Percentiles rank a stretch among this genome's conserved stretches.
Conservation (phyloP, 2,888 invertebrate species). For the Cephus runcator region DNA sequence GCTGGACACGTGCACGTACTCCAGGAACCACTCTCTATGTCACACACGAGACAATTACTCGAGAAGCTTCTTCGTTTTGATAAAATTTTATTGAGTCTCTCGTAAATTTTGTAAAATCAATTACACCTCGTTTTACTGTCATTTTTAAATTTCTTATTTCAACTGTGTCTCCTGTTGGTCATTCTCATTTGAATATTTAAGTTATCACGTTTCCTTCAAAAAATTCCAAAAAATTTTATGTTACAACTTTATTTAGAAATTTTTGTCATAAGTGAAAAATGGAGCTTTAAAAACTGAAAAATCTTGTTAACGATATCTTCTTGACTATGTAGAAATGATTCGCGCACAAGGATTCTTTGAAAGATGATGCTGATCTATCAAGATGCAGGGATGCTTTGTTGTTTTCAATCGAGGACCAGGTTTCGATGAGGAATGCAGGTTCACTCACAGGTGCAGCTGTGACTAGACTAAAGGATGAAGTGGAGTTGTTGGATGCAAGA, state of each 20-base stretch:
- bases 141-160: neutral
- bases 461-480: conserved; percentile 50
- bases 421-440: conserved; percentile 25
- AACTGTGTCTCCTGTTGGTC: neutral
- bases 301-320: neutral
- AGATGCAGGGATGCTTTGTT: neutral
- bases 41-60: neutral
- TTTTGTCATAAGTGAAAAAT: neutral
- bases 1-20: conserved; percentile 25
- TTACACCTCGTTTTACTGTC: neutral
- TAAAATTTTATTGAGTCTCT: neutral
- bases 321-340: neutral
- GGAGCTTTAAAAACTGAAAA: neutral
- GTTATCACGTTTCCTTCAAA: neutral
- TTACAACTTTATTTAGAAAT: neutral
- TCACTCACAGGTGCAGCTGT: conserved; percentile 48
- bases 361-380: neutral
- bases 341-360: neutral
- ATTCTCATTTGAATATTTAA: neutral
- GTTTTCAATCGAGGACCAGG: neutral
- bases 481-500: conserved; percentile 37
- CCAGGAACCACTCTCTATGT: neutral
- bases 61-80: neutral
- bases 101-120: neutral
- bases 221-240: neutral